These are phyloP conservation scores for Brienomyrus longianalis DNA, from an alignment of 2,113 vertebrate genomes.

Conservation along the genomic window DNA sequence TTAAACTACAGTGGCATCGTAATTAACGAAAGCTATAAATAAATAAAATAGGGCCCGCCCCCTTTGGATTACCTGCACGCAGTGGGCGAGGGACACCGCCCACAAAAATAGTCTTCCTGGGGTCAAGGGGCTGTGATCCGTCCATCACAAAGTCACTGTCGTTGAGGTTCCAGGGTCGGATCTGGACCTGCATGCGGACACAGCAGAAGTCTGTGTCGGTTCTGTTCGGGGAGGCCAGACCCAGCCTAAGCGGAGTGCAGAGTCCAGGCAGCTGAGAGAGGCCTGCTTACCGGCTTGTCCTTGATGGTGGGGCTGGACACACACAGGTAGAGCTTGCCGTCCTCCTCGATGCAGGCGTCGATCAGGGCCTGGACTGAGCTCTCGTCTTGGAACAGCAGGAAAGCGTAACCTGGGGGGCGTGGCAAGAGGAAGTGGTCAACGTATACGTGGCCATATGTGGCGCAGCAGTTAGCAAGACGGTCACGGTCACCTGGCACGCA, in stretches of 20 bases:
- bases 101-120: conserved; percentile 98
- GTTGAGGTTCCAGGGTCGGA: conserved; percentile 98
- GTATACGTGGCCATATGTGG: too few species aligned
- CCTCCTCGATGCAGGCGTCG: conserved; percentile 96
- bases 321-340: conserved; percentile 94
- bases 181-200: conserved; percentile 77
- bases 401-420: conserved; percentile 77
- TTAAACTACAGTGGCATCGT: background rate
- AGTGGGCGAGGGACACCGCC: conserved; percentile 95
- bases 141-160: conserved; percentile 99
- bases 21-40: background rate
- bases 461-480: background rate
- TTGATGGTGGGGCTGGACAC: conserved; percentile 98
- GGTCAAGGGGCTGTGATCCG: conserved; percentile 95
- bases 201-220: background rate
- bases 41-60: background rate
- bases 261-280: background rate
- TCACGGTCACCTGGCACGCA: background rate
- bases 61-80: conserved; percentile 78
- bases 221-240: too few species aligned
- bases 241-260: background rate
- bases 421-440: background rate
- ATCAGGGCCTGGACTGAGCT: conserved; percentile 98
- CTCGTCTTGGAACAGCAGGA: conserved; percentile 98
- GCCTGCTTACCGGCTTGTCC: conserved; percentile 88